phyloP scores from a whole-genome alignment of 2,113 vertebrate genomes.

The Rattus rattus region DNA sequence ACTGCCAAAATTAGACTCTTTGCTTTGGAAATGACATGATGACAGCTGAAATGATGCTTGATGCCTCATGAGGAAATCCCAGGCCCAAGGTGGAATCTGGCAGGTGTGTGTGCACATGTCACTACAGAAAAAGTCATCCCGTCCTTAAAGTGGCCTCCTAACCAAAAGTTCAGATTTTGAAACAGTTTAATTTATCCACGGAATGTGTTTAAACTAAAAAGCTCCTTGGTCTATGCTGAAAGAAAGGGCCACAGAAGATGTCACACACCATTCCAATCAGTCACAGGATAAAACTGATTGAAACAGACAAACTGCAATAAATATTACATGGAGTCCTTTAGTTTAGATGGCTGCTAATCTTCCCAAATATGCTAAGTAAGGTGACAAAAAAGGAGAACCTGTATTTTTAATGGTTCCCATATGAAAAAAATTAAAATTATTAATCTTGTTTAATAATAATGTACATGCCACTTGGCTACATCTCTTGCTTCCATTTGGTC shows the following conservation, averaged over 20 bases:
- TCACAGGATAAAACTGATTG: neutral
- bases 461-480: neutral
- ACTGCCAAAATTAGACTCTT: constrained; percentile 21
- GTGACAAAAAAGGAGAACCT: neutral
- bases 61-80: constrained; percentile 49
- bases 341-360: neutral
- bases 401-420: neutral
- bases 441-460: neutral
- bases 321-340: neutral
- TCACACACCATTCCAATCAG: neutral
- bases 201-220: neutral
- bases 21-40: neutral
- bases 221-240: neutral
- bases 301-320: neutral
- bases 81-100: constrained; percentile 33
- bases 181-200: neutral
- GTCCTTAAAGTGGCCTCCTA: neutral
- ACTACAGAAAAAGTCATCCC: neutral
- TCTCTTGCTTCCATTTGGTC: neutral
- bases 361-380: neutral
- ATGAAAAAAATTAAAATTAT: neutral
- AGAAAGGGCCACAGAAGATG: neutral
- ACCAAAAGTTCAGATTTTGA: constrained; percentile 22
- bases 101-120: neutral
- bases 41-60: constrained; percentile 40